These are phyloP conservation scores for Capitulum mitella DNA, from an alignment of 2,888 invertebrate genomes.

Conservation along the genomic window DNA sequence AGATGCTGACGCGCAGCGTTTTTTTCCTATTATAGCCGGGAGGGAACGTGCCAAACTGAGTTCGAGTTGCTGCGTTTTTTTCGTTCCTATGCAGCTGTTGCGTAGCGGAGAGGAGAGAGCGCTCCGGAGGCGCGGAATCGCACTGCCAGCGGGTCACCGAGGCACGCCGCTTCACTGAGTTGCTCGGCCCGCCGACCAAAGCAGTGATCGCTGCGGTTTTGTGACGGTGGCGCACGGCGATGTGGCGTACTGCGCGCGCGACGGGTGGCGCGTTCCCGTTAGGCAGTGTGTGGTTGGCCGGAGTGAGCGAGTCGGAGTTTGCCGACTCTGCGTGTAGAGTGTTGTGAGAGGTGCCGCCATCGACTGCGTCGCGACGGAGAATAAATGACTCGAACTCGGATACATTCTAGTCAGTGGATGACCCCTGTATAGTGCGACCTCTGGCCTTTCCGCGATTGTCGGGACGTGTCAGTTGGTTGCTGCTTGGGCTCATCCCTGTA, in stretches of 20 bases:
- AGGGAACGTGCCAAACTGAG: neutral
- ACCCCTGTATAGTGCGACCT: neutral
- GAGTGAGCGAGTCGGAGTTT: no score
- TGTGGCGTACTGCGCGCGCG: no score
- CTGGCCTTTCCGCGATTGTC: no score
- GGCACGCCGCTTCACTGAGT: neutral
- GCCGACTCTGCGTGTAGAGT: neutral
- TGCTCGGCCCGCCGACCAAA: neutral
- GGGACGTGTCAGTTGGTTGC: no score
- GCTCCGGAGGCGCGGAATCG: neutral
- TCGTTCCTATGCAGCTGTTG: no score
- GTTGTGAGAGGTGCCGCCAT: neutral
- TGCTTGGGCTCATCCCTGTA: no score
- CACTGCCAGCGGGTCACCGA: conserved; percentile 9
- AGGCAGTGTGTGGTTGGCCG: neutral
- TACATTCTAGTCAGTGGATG: neutral
- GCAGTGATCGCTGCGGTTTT: no score
- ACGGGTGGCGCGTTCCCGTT: neutral
- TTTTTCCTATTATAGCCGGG: neutral
- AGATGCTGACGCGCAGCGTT: neutral
- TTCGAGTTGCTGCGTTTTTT: conserved; percentile 1
- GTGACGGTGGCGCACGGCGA: no score
- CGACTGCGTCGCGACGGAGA: neutral
- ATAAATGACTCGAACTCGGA: neutral
- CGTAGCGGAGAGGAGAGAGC: neutral